Evolutionary conservation across 1,140 invertebrate species (phyloP), one percentile per base, ranked within the genome.

Genomic region (Achatina immaculata): DNA sequence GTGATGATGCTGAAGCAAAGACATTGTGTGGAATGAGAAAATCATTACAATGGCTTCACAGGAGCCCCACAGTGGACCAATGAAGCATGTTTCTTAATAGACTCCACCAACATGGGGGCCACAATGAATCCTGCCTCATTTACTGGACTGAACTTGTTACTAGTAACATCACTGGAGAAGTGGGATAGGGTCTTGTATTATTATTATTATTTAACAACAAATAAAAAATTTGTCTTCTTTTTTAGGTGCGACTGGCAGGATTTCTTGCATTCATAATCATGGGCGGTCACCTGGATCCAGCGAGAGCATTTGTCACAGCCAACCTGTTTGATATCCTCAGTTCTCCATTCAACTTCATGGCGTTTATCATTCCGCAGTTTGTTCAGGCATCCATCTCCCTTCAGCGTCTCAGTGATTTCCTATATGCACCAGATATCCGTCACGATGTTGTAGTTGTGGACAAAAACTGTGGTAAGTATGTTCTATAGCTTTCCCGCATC

Each of bases 201-300:
- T n/a, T n/a, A n/a, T n/a, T n/a, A n/a, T n/a, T n/a, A n/a, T n/a
- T n/a, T n/a, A n/a, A n/a, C n/a, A n/a, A n/a, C n/a, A n/a, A n/a
- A n/a, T n/a, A n/a, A n/a, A n/a, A 45, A 45, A 7, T 65, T n/a
- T 11, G 16, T 31, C 14, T 66, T 34, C 14, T 34, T 16, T 31
- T 38, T 16, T 31, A 66, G 65, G 65, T 66, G 1, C 43, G 38
- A 34, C 1, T 75, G 1, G 6, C 21, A 28, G 28, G 43, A 9
- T 75, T 75, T 40, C 1, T 34, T 28, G 51, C 19, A 24, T 75
- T 51, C n/a, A 58, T 75, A 1, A 24, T 31, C 11, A 2, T 75
- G 28, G 73, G 73, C 51, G 73, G 73, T 28, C 51, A 75, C 14
- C 28, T 75, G 6, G 48, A 48, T 40, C 48, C 73, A 38, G 28